Evolutionary conservation across 2,797 vertebrate genomes (phyloP).

Genomic region (Erithacus rubecula): DNA sequence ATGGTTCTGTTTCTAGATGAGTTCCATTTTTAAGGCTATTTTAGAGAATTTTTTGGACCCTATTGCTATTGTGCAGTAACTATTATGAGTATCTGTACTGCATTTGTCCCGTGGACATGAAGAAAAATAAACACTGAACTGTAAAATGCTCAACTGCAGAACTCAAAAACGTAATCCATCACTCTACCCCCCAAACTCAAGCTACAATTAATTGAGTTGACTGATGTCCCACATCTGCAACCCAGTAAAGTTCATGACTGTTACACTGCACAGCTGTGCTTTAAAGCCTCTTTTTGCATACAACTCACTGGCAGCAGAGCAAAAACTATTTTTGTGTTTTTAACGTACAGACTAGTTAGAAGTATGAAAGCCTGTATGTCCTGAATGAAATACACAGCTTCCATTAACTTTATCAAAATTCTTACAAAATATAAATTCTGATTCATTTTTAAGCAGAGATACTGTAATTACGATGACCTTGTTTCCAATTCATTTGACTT

Average conservation of each 20-base stretch:
- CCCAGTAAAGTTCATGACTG: conserved; percentile 65
- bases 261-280: conserved; percentile 56
- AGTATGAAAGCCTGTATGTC: conserved; percentile 20
- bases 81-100: neutral
- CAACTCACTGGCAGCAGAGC: conserved; percentile 53
- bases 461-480: conserved; percentile 45
- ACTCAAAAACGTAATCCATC: conserved; percentile 31
- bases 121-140: neutral
- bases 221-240: conserved; percentile 66
- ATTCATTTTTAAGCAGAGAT: conserved; percentile 46
- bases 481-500: conserved; percentile 51
- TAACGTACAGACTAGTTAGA: conserved; percentile 58
- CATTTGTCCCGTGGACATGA: neutral
- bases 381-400: conserved; percentile 36
- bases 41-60: neutral
- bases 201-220: conserved; percentile 57
- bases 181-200: conserved; percentile 15
- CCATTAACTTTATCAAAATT: conserved; percentile 47
- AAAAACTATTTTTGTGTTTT: conserved; percentile 60
- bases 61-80: neutral
- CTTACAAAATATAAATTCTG: conserved; percentile 44
- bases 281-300: conserved; percentile 57
- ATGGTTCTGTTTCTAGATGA: neutral
- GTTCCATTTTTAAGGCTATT: neutral
- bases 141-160: neutral